Percentiles rank a stretch among this genome's conserved stretches.
Conservation (phyloP, 2,797 vertebrate genomes). For the Cynodonichthys magdalenae region DNA sequence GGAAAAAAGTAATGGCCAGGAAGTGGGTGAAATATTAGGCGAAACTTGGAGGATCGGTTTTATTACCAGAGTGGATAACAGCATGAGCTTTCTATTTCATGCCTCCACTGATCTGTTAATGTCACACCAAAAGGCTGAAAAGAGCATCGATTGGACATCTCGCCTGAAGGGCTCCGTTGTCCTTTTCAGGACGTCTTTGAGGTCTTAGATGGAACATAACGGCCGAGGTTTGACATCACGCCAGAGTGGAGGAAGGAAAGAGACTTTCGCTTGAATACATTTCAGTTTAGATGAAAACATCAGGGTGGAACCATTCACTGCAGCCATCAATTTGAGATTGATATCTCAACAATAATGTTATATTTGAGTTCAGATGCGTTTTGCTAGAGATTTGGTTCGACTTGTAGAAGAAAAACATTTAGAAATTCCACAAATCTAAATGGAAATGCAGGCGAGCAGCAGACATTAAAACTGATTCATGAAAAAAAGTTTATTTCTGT, state of each 20-base stretch:
- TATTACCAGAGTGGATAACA: conserved; percentile 41
- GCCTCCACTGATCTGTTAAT: conserved; percentile 59
- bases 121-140: conserved; percentile 53
- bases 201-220: conserved; percentile 40
- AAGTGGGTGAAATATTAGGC: conserved; percentile 37
- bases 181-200: conserved; percentile 36
- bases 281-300: conserved; percentile 22
- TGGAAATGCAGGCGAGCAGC: conserved; percentile 37
- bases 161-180: conserved; percentile 43
- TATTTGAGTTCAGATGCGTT: too few species aligned
- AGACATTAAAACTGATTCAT: not conserved
- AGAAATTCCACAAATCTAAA: conserved; percentile 43
- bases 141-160: conserved; percentile 61
- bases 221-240: conserved; percentile 27
- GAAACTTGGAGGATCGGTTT: conserved; percentile 28
- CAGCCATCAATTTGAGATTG: conserved; percentile 8
- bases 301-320: conserved; percentile 18
- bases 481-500: not conserved
- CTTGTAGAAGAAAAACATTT: conserved; percentile 21
- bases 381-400: conserved; percentile 25
- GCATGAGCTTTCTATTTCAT: conserved; percentile 44
- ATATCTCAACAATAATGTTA: not conserved
- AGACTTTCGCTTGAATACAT: conserved; percentile 33
- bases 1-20: conserved; percentile 8
- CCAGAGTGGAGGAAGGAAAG: conserved; percentile 6